Evolutionary conservation across 2,888 invertebrate species (phyloP), one percentile per base, ranked within the genome.

Genomic region (Drosophila hamatofila): DNA sequence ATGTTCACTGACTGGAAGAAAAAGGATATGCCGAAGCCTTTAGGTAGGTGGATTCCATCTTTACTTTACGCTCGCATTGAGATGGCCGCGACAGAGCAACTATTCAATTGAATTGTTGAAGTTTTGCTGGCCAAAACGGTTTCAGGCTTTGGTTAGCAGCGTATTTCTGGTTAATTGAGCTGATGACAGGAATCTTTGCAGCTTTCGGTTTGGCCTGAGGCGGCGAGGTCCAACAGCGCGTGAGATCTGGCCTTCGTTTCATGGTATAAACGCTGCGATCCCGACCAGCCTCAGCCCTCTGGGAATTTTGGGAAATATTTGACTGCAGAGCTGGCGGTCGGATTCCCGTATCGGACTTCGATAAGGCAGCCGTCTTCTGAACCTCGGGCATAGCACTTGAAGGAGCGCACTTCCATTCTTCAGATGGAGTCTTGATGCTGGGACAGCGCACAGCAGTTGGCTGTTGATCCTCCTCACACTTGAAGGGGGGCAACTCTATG

Each of bases 11-110:
- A 52, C 21, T 23, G 51, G 1, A 1, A 49, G 30, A 16, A 18
- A 49, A 49, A 18, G 48, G 12, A 49, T 18, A 18, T 49, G 30
- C 7, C n/a, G 30, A 8, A 33, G 30, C 14, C 33, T 49, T 49
- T 30, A 14, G 51, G 4, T 63, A 49, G 48, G 48, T 64, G 14
- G 37, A 52, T 41, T 55, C 35, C 51, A 11, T 23, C 42, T 74
- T 74, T 79, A 73, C 41, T 66, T 44, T 51, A 7, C 57, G 61
- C 60, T 55, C 27, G 49, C 44, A 60, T 42, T 14, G 65, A 52
- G 54, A 21, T 52, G 44, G 25, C 37, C 49, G 14, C 33, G 49
- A 30, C 9, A 3, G 23, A 33, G 35, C 33, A 8, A 11, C 33
- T 8, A 11, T 33, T 72, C 52, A 76, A 46, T 37, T 25, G 12